phyloP scores from a whole-genome alignment of 2,113 vertebrate genomes.

The Nestor notabilis region DNA sequence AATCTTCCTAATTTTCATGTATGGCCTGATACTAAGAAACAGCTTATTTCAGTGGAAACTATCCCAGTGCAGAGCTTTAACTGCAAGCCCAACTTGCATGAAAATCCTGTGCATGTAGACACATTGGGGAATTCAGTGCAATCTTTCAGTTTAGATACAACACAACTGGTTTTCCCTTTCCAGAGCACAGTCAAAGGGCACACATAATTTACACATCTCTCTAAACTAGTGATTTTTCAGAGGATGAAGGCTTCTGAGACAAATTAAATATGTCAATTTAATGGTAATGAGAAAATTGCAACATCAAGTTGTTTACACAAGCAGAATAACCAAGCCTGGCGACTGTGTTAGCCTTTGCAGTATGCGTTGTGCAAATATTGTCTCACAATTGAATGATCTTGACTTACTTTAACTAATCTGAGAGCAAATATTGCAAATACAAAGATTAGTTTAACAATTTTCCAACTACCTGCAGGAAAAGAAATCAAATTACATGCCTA shows the following conservation, averaged over 20 bases:
- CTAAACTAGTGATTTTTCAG: not conserved
- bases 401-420: not conserved
- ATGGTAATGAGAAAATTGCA: conserved; percentile 29
- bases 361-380: not conserved
- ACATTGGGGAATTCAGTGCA: not conserved
- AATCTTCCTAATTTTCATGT: not conserved
- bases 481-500: not conserved
- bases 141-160: not conserved
- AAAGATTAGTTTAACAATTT: not conserved
- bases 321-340: not conserved
- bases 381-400: not conserved
- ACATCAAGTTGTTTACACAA: conserved; percentile 18
- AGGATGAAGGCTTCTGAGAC: not conserved
- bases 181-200: not conserved
- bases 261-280: conserved; percentile 14
- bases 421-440: not conserved
- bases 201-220: not conserved
- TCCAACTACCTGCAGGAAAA: not conserved
- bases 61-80: not conserved
- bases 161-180: not conserved
- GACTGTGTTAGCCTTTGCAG: not conserved
- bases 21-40: not conserved
- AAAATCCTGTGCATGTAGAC: not conserved
- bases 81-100: not conserved
- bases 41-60: not conserved